A percentile compares a stretch with the other conserved stretches of the same genome.
These are phyloP conservation scores for Torymus texanus DNA, from an alignment of 2,888 invertebrate species.

Conservation along the genomic window DNA sequence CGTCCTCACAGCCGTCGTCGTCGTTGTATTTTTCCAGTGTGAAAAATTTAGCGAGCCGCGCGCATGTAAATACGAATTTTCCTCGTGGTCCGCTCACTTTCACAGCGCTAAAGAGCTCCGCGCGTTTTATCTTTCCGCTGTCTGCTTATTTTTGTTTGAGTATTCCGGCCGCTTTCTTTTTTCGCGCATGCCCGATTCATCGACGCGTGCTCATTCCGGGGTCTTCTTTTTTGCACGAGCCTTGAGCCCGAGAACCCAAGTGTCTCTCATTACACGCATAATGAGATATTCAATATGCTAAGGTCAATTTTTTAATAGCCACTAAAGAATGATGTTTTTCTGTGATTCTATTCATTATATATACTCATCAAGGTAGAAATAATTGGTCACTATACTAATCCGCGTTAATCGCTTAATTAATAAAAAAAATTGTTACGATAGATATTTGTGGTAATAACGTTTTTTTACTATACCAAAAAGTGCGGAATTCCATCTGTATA, in stretches of 20 bases:
- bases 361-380: no score
- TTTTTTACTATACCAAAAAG: no score
- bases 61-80: conserved; percentile 47
- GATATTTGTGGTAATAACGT: no score
- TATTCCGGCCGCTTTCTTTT: neutral
- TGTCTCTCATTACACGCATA: neutral
- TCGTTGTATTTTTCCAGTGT: conserved; percentile 38
- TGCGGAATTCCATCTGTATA: no score
- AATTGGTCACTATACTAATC: no score
- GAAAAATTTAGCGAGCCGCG: conserved; percentile 34
- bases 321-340: no score
- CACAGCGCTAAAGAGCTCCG: neutral
- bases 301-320: no score
- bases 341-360: no score
- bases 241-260: neutral
- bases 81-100: conserved; percentile 19
- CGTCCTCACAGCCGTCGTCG: neutral
- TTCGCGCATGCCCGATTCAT: conserved; percentile 10
- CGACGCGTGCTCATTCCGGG: neutral
- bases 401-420: no score
- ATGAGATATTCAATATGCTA: neutral
- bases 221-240: neutral
- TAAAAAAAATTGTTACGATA: no score
- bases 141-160: conserved; percentile 2
- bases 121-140: conserved; percentile 12